phyloP scores from a whole-genome alignment of 2,113 vertebrate genomes.

The Antechinus stuartii region DNA sequence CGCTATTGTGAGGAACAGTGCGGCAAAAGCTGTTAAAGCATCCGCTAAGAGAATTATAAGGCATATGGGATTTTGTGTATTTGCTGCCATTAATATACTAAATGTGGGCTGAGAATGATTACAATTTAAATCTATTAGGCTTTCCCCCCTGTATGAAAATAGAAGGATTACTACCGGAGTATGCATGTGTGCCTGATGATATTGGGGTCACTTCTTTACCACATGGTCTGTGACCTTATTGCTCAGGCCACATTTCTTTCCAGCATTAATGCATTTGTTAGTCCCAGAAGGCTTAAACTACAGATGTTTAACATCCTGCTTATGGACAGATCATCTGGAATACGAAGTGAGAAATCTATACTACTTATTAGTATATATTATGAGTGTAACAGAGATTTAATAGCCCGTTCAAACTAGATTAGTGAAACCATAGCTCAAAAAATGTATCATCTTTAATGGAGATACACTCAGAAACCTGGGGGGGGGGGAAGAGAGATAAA shows the following conservation, averaged over 20 bases:
- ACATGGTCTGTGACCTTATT: conserved; percentile 91
- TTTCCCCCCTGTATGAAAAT: conserved; percentile 72
- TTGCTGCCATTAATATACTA: conserved; percentile 75
- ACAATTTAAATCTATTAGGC: conserved; percentile 78
- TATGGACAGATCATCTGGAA: conserved; percentile 89
- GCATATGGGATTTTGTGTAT: conserved; percentile 75
- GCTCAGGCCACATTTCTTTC: conserved; percentile 93
- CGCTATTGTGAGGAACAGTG: conserved; percentile 66
- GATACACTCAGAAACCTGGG: conserved; percentile 76
- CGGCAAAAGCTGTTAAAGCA: conserved; percentile 79
- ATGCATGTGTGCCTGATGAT: conserved; percentile 82
- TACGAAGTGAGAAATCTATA: conserved; percentile 89
- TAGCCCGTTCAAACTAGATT: conserved; percentile 87
- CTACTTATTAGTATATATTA: conserved; percentile 87
- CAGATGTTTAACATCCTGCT: conserved; percentile 90
- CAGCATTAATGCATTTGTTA: conserved; percentile 94
- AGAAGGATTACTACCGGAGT: conserved; percentile 78
- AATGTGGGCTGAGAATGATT: conserved; percentile 73
- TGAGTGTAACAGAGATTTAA: conserved; percentile 86
- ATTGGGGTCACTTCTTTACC: conserved; percentile 82
- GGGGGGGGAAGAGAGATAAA: conserved; percentile 63
- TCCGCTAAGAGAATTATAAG: conserved; percentile 76
- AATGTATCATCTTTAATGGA: conserved; percentile 83
- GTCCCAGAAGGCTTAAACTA: conserved; percentile 94
- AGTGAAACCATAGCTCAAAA: conserved; percentile 84